Percentiles rank a stretch among this genome's conserved stretches.
These are phyloP conservation scores for Momotus momota DNA, from an alignment of 2,797 vertebrate species.

Conservation along the genomic window DNA sequence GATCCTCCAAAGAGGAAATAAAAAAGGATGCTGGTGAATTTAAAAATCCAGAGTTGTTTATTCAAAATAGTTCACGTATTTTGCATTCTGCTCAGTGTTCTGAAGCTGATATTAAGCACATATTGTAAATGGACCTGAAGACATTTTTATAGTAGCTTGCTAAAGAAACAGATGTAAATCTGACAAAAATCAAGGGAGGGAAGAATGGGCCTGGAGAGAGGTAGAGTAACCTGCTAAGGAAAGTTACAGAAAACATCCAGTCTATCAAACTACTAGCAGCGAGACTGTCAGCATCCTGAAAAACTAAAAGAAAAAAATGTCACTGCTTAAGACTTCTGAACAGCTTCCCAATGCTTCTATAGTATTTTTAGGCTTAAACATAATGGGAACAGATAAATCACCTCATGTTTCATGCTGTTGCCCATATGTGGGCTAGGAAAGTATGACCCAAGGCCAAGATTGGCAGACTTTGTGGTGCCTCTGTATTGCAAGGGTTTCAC, in stretches of 20 bases:
- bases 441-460: background rate
- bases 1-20: background rate
- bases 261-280: conserved; percentile 47
- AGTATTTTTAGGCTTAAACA: background rate
- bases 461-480: background rate
- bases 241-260: conserved; percentile 51
- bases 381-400: conserved; percentile 35
- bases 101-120: background rate
- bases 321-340: background rate
- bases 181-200: conserved; percentile 33
- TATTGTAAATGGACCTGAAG: conserved; percentile 3
- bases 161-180: conserved; percentile 48
- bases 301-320: background rate
- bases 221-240: conserved; percentile 9
- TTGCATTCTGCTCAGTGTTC: background rate
- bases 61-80: background rate
- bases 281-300: background rate
- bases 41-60: background rate
- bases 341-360: background rate
- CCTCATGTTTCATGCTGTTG: conserved; percentile 1
- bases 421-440: background rate
- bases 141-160: background rate
- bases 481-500: background rate
- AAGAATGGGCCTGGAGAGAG: background rate
- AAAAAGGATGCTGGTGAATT: background rate